Conservation (phyloP, 2,888 invertebrate genomes). For the Galerucella pusilla region DNA sequence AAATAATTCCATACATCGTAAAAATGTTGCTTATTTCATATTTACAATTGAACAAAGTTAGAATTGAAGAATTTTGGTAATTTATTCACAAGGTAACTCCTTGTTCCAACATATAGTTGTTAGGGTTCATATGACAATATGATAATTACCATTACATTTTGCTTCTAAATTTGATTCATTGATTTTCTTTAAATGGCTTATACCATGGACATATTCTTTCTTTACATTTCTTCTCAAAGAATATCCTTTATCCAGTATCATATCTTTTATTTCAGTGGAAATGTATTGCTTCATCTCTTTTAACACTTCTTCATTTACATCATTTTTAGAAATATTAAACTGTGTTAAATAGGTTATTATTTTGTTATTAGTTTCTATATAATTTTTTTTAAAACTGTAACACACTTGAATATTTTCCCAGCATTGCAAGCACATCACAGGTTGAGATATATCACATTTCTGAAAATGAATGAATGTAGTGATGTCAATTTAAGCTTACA, state of each 20-base stretch:
- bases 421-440: conserved; percentile 39
- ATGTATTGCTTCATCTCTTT: conserved; percentile 27
- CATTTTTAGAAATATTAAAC: conserved; percentile 19
- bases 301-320: conserved; percentile 18
- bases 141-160: background rate
- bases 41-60: no score
- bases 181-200: background rate
- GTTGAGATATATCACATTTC: conserved; percentile 30
- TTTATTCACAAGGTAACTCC: no score
- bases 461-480: conserved; percentile 1
- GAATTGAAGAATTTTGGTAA: no score
- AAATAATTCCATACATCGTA: no score
- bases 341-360: conserved; percentile 26
- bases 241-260: conserved; percentile 6
- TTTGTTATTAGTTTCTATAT: conserved; percentile 34
- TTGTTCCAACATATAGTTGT: no score
- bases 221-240: conserved; percentile 5
- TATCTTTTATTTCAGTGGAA: conserved; percentile 16
- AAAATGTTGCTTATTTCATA: no score
- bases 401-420: conserved; percentile 37
- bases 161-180: background rate
- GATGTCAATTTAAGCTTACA: background rate
- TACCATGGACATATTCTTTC: background rate
- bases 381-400: conserved; percentile 37
- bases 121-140: background rate